phyloP scores from a whole-genome alignment of 2,888 invertebrate species.

The Dynastes maya region DNA sequence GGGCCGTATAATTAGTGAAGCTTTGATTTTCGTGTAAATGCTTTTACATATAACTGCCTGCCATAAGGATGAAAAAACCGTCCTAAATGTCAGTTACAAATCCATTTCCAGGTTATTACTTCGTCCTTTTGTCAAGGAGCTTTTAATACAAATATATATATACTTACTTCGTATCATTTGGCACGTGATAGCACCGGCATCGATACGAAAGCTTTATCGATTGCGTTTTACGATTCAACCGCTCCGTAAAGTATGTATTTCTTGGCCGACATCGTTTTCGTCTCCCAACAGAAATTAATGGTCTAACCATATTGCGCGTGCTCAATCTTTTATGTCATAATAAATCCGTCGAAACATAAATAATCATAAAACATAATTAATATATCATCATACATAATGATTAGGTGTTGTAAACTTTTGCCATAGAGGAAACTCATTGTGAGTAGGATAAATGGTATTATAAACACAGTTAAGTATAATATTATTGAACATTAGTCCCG shows the following conservation, averaged over 20 bases:
- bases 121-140: not conserved
- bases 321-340: slow-evolving; percentile 2
- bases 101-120: not conserved
- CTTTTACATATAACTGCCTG: too few relatives aligned
- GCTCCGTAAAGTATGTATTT: slow-evolving; percentile 5
- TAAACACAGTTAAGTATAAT: too few relatives aligned
- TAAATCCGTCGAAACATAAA: slow-evolving; percentile 21
- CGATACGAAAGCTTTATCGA: not conserved
- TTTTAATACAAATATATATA: slow-evolving; percentile 1
- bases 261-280: slow-evolving; percentile 3
- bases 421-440: not conserved
- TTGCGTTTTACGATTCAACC: slow-evolving; percentile 11
- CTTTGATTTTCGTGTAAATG: too few relatives aligned
- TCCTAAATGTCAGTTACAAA: too few relatives aligned
- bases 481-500: too few relatives aligned
- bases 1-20: too few relatives aligned
- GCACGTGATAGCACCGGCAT: slow-evolving; percentile 22
- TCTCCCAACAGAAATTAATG: slow-evolving; percentile 22
- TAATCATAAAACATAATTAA: slow-evolving; percentile 21
- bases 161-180: not conserved
- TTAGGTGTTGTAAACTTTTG: not conserved
- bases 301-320: not conserved
- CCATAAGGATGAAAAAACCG: too few relatives aligned
- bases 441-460: too few relatives aligned
- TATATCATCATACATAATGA: slow-evolving; percentile 10